Percentiles rank a stretch among this genome's conserved stretches.
Evolutionary conservation across 30 jellyfish, hydroid and myxozoan genomes (phyloP).

Genomic region (Aurelia sp.): DNA sequence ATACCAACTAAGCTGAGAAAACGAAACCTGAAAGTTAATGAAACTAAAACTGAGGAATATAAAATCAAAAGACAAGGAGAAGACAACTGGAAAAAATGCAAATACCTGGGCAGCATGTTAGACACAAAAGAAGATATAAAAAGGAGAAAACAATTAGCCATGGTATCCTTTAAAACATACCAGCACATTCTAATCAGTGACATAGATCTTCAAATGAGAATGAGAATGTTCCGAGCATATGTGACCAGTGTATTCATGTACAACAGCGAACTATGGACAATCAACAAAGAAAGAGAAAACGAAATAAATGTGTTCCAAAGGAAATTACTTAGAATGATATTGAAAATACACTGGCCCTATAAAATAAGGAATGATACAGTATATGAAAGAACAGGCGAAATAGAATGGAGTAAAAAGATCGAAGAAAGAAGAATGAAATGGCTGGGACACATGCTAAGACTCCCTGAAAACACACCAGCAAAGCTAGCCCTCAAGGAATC

Average conservation of each 20-base stretch:
- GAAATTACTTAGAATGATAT: background rate
- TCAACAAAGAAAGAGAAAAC: background rate
- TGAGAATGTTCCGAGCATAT: background rate
- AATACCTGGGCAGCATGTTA: too few species aligned
- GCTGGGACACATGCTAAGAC: slow-evolving; percentile 4
- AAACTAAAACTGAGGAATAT: background rate
- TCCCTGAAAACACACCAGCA: slow-evolving; percentile 25
- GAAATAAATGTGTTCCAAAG: background rate
- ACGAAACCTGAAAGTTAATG: background rate
- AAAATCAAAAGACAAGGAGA: background rate
- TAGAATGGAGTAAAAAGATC: background rate
- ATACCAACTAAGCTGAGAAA: background rate
- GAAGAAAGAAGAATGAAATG: background rate
- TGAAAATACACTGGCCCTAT: background rate
- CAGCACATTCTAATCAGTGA: background rate
- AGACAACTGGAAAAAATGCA: background rate
- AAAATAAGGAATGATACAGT: background rate
- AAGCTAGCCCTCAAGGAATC: slow-evolving; percentile 2
- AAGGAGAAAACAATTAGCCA: background rate
- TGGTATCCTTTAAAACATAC: background rate
- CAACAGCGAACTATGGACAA: background rate
- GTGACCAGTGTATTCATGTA: background rate
- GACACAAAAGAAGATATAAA: background rate
- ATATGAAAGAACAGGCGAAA: background rate
- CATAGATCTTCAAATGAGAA: background rate